A percentile compares a stretch with the other conserved stretches of the same genome.
Conservation (phyloP, 1,140 invertebrate genomes). For the Lethrus apterus region DNA sequence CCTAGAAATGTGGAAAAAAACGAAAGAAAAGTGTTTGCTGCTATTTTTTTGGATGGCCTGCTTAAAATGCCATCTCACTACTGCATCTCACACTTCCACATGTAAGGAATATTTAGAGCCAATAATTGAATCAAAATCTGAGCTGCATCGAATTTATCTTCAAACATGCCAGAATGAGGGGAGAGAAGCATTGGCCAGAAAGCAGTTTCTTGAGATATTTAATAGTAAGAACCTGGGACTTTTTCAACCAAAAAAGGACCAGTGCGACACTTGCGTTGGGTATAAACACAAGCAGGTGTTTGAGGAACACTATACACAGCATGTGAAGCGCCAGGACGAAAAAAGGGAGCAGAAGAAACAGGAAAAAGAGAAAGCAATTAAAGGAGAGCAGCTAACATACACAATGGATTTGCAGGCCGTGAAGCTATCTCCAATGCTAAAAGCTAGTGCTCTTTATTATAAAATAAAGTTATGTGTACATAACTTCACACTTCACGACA, state of each 20-base stretch:
- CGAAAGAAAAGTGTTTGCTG: slow-evolving; percentile 1
- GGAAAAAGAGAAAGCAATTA: not conserved
- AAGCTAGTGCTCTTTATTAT: slow-evolving; percentile 16
- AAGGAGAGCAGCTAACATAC: not conserved
- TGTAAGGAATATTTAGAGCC: not conserved
- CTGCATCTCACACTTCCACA: not conserved
- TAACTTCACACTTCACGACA: slow-evolving; percentile 13
- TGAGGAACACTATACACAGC: not conserved
- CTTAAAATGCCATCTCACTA: not conserved
- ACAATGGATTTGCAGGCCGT: slow-evolving; percentile 12
- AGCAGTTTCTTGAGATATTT: not conserved
- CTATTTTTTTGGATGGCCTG: not conserved
- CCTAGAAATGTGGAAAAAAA: not conserved
- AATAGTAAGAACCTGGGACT: not conserved
- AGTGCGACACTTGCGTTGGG: no score
- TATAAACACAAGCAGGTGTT: no score
- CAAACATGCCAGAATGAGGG: not conserved
- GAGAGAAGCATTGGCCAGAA: not conserved
- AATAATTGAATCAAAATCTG: not conserved
- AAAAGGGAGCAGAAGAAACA: not conserved
- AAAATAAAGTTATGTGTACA: slow-evolving; percentile 17
- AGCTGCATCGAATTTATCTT: not conserved
- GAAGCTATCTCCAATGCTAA: slow-evolving; percentile 5
- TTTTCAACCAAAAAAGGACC: no score
- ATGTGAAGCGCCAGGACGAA: not conserved